Evolutionary conservation across 2,113 vertebrate genomes (phyloP), one percentile per base, ranked within the genome.

Genomic region (Nematolebias whitei): DNA sequence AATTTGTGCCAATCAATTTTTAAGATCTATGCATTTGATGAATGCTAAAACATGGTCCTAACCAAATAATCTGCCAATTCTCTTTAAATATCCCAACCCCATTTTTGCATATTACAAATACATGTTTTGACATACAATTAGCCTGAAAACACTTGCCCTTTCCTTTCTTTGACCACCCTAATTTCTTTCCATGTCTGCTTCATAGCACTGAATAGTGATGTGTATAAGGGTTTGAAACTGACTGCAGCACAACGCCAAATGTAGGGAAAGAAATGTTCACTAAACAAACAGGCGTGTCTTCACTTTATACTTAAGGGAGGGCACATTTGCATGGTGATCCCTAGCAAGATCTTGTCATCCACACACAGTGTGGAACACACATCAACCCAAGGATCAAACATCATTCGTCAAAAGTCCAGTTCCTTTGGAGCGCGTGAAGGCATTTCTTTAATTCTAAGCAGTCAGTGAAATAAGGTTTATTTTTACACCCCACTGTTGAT

Each of bases 271-370:
- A 82, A 73, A 78, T 74, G 56, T 43, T 72, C 68, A 76, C 58
- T 71, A 89, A 85, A 83, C 80, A 88, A 85, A 85, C 84, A 86
- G 82, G 85, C 86, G 80, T 68, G 80, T 64, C 56, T 69, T 84
- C 48, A 41, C 59, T 53, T 78, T 66, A 62, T 23, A 71, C 82
- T 71, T 76, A 74, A 48, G 49, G 20, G 65, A n/a, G n/a, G 20
- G 55, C 15, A 1, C 8, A n/a, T 59, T 54, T 70, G 75, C 61
- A 65, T 23, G 13, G 13, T 13, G 54, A 61, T 61, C 41, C 70
- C 43, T 41, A 74, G 54, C 63, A 48, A n/a, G 51, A 69, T 59
- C 55, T 50, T 50, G 69, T 78, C 62, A 65, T 44, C 57, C 20
- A 40, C 15, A 54, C 51, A 47, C 16, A 16, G 29, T 54, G 55